Evolutionary conservation across 2,888 invertebrate species (phyloP).

Genomic region (Apodemia mormo): DNA sequence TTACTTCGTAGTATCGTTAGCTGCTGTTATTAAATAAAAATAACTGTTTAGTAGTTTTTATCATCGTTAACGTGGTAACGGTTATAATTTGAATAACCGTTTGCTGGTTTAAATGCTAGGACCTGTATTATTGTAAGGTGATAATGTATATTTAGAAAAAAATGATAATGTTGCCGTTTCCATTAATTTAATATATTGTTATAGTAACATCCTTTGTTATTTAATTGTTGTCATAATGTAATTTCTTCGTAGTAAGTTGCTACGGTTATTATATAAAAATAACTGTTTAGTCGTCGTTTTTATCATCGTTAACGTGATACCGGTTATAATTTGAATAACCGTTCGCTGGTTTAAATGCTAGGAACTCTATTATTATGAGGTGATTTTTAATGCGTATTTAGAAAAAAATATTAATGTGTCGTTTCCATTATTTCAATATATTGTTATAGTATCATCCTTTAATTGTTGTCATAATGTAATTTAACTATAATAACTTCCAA

Average conservation of each 20-base stretch:
- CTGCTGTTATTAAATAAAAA: not conserved
- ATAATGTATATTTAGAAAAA: not conserved
- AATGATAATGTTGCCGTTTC: not conserved
- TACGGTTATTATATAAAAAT: not conserved
- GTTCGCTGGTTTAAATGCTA: not conserved
- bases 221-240: not conserved
- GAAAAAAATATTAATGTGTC: not conserved
- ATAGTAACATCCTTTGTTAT: not conserved
- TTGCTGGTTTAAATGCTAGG: not conserved
- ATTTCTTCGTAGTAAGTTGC: not conserved
- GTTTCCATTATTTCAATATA: not conserved
- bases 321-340: too few species aligned
- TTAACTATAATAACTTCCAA: constrained; percentile 21
- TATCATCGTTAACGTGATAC: too few species aligned
- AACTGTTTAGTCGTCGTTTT: too few species aligned
- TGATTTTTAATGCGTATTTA: not conserved
- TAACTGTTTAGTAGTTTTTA: too few species aligned
- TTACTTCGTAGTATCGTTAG: not conserved
- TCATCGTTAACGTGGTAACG: too few species aligned
- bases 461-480: not conserved
- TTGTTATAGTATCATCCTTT: not conserved
- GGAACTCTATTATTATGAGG: not conserved
- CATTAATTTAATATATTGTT: not conserved
- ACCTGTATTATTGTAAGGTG: not conserved
- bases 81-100: not conserved